Evolutionary conservation across 2,113 vertebrate species (phyloP).

Genomic region (Prolemur simus): DNA sequence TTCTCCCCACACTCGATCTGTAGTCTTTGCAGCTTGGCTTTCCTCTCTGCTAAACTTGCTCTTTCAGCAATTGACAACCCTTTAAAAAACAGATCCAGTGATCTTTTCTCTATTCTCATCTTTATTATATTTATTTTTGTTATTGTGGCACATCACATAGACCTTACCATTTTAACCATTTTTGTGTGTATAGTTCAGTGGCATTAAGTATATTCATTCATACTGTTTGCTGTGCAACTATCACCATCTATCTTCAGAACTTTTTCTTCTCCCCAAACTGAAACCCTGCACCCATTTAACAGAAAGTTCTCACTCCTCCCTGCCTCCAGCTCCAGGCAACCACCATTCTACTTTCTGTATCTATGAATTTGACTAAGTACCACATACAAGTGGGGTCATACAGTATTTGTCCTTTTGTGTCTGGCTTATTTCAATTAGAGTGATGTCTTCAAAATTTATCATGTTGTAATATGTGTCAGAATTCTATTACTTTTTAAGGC

Average conservation of each 20-base stretch:
- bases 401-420: background rate
- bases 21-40: background rate
- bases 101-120: background rate
- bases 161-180: background rate
- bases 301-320: background rate
- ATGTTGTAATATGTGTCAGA: background rate
- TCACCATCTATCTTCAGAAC: background rate
- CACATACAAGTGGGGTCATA: background rate
- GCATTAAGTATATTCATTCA: background rate
- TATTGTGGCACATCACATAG: background rate
- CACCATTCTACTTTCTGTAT: background rate
- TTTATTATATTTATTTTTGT: background rate
- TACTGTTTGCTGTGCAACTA: background rate
- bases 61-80: background rate
- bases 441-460: background rate
- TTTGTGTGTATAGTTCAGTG: background rate
- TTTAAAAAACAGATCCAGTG: background rate
- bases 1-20: background rate
- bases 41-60: background rate
- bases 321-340: background rate
- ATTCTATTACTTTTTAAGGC: background rate
- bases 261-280: background rate
- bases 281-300: background rate
- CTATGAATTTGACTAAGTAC: background rate
- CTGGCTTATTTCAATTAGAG: background rate